Conservation (phyloP, 2,113 vertebrate genomes). For the Polypterus senegalus region DNA sequence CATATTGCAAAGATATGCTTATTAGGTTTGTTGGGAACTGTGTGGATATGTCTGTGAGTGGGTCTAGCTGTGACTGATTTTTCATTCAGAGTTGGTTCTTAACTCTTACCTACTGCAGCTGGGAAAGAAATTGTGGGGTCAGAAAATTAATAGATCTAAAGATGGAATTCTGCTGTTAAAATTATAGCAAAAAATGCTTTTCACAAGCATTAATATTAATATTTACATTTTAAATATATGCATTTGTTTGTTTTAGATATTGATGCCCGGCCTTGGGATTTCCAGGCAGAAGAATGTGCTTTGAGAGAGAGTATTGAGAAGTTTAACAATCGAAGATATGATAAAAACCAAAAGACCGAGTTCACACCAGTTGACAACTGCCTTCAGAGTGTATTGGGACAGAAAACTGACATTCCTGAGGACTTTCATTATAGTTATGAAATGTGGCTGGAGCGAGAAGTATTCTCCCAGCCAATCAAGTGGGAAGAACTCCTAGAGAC, state of each 20-base stretch:
- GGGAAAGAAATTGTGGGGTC: too few relatives aligned
- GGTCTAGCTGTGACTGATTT: too few relatives aligned
- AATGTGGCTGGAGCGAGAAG: slow-evolving; percentile 91
- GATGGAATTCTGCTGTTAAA: background rate
- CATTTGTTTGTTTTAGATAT: slow-evolving; percentile 58
- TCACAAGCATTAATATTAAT: too few relatives aligned
- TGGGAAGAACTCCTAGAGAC: slow-evolving; percentile 87
- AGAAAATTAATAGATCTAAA: too few relatives aligned
- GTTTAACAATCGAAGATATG: slow-evolving; percentile 84
- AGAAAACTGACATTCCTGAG: slow-evolving; percentile 73
- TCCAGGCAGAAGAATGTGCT: slow-evolving; percentile 93
- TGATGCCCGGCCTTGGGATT: slow-evolving; percentile 92
- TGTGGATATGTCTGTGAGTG: too few relatives aligned
- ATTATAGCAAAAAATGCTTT: background rate
- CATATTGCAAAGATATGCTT: too few relatives aligned
- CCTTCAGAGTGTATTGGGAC: slow-evolving; percentile 88
- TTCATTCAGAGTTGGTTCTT: too few relatives aligned
- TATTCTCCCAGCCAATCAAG: slow-evolving; percentile 88
- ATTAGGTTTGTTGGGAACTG: too few relatives aligned
- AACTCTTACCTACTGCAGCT: too few relatives aligned
- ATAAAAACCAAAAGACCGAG: slow-evolving; percentile 59
- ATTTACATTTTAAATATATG: background rate
- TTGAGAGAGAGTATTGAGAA: slow-evolving; percentile 84
- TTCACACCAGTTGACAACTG: slow-evolving; percentile 91
- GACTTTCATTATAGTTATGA: slow-evolving; percentile 90